Evolutionary conservation across 2,113 vertebrate species (phyloP), one percentile per base, ranked within the genome.

Genomic region (Ophthalmolycus amberensis): DNA sequence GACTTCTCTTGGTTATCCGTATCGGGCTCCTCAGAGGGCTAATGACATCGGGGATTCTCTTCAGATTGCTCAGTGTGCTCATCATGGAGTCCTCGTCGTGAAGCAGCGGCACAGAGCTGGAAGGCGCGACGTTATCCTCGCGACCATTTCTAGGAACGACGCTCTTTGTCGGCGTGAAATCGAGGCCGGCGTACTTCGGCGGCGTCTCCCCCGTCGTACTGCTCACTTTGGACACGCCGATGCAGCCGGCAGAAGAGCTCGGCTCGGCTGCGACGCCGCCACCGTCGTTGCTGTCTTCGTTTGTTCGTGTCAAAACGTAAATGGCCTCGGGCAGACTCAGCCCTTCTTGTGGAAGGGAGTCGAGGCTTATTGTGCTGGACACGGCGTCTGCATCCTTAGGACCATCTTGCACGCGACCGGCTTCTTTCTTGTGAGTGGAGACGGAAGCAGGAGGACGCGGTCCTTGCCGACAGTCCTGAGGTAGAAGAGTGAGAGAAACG

Each of bases 11-110:
- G 82, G 94, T 84, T 10, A 95, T 93, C 59, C 95, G 96, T n/a
- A 96, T 80, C 0, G 98, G 98, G 86, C 98, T 99, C 89, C 96
- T 97, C 75, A 99, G 92, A 27, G 98, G 98, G 88, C 98, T 99
- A 79, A 99, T 97, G 38, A 92, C 94, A 77, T 97, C 96, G 0
- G 98, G 97, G 87, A 99, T 97, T 29, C 89, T 95, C 80, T 94
- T 97, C 83, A 99, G 88, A 40, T 94, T 95, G 88, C 94, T 97
- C 71, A 99, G 90, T 48, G 97, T 97, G 82, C 95, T 95, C 91
- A 98, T 95, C 95, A 98, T 97, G 14, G 98, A 99, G 89, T 97
- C 97, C 44, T 99, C 97, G 87, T 99, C 98, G n/a, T 96, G 90
- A 44, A 83, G 27, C 12, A 93, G 29, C 0, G 90, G 78, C 67